Base-by-base conservation (phyloP, 2,888 invertebrate species). In the Hydriomena furcata region DNA sequence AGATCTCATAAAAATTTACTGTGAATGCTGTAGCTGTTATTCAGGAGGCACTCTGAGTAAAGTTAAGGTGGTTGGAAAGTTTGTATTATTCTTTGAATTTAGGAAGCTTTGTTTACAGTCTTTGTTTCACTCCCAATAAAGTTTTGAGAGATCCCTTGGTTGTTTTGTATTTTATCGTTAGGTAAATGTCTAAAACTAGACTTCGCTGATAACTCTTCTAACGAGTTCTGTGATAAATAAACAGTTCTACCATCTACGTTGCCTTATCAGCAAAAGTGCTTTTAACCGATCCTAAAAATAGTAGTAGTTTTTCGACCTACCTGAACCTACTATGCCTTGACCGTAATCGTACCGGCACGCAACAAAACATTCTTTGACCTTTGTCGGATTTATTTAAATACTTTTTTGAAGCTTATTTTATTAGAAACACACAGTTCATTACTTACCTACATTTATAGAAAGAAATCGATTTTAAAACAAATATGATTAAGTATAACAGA, bases 1-100 rank as follows among this genome's bases (percentile, higher is more conserved):
- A 37, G 50, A 41, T 50, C 47, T 31, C 46, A 38, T 55, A 55
- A 52, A 58, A 55, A 45, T 21, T 46, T 49, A 49, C 45, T 50
- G 38, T 48, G 34, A 40, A 47, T 34, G 38, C 34, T 42, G 17
- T 25, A 37, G 30, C 52, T 28, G 47, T 47, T 52, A 52, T 52
- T 52, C 38, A 47, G 24, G 13, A 37, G 31, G 34, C 37, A 46
- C 23, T 52, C 28, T 12, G 43, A 42, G 37, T 52, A 31, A 40
- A 45, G 11, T 23, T 40, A 6, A 46, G 10, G 47, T 30, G 25
- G 32, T 24, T 27, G 12, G 7, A 30, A 40, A 40, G 42, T 17
- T 36, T 7, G 30, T 24, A 37, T 25, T 36, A 42, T 24, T 51
- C 10, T 27, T 30, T 12, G 21, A 40, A 12, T 47, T 31, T 21